Base-by-base conservation (phyloP, 2,797 vertebrate species). In the Trichosurus vulpecula region DNA sequence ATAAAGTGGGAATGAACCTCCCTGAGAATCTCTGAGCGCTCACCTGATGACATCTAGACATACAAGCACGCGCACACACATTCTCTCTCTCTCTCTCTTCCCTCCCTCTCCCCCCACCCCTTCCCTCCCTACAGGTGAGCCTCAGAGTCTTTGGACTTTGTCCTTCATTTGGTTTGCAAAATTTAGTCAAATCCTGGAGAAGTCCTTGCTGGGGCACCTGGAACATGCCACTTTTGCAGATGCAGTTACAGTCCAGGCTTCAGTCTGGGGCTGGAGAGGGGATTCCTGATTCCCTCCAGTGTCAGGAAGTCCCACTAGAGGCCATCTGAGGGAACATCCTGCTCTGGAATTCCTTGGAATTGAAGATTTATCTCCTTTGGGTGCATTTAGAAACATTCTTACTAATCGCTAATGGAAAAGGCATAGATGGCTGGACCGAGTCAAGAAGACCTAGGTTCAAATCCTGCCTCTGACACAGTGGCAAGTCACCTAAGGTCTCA, bases 111-210 rank as follows among this genome's bases (percentile, higher is more conserved):
- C n/a, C n/a, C n/a, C n/a, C n/a, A n/a, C n/a, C n/a, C n/a, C n/a
- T n/a, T n/a, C n/a, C n/a, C n/a, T n/a, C n/a, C 27, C 27, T 1
- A 0, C 3, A 9, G 92, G n/a, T 56, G 47, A 12, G 25, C 14
- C 57, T 52, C 13, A 61, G 22, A 74, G 66, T 9, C 11, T 0
- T 1, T 2, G 47, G 30, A 58, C 90, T 61, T 90, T 29, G 29
- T 52, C 90, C 29, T 81, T 52, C 9, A 61, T 97, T 97, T 98
- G 93, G 95, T 89, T 98, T 95, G 96, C 90, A 98, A 98, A 98
- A 52, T 93, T 53, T 52, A 95, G 52, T 89, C 95, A 94, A 95
- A 97, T 93, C 35, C 14, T 58, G 30, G 30, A 31, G 57, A 4
- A 66, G 58, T 41, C 27, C 31, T 87, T 41, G 66, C 66, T 81